These are phyloP conservation scores for Clepsis dumicolana DNA, from an alignment of 2,888 invertebrate genomes.

Conservation along the genomic window DNA sequence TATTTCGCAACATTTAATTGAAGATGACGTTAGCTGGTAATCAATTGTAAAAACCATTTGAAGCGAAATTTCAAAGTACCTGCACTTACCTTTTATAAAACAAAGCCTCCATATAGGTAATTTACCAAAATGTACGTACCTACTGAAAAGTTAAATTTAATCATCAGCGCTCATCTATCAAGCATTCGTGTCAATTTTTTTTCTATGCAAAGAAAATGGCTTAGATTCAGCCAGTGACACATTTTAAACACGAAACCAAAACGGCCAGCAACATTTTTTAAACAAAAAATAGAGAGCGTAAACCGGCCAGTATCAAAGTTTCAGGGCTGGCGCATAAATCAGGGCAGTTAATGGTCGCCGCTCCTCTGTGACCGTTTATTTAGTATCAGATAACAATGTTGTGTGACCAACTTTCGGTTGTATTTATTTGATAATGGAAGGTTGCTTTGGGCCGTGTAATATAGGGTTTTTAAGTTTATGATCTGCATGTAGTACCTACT, in stretches of 20 bases:
- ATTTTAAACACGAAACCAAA: conserved; percentile 6
- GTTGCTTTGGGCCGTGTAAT: conserved; percentile 17
- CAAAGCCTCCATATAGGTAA: no score
- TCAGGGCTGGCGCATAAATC: conserved; percentile 58
- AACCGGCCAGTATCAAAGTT: conserved; percentile 47
- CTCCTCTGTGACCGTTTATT: conserved; percentile 55
- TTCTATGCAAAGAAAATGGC: background rate
- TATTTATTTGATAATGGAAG: conserved; percentile 37
- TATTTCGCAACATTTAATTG: no score
- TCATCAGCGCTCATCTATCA: background rate
- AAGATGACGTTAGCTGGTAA: no score
- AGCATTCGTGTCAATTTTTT: background rate
- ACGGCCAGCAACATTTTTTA: conserved; percentile 6
- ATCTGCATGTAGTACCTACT: no score
- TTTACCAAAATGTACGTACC: no score
- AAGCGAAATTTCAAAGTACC: no score
- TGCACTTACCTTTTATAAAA: no score
- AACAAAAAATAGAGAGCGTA: conserved; percentile 36
- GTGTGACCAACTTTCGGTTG: conserved; percentile 43
- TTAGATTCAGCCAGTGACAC: background rate
- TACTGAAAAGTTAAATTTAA: no score
- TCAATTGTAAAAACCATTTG: no score
- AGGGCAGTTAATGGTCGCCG: conserved; percentile 56
- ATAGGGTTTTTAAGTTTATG: background rate
- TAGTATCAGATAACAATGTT: conserved; percentile 54